These are phyloP conservation scores for Alsophila aescularia DNA, from an alignment of 2,888 invertebrate species.

Conservation along the genomic window DNA sequence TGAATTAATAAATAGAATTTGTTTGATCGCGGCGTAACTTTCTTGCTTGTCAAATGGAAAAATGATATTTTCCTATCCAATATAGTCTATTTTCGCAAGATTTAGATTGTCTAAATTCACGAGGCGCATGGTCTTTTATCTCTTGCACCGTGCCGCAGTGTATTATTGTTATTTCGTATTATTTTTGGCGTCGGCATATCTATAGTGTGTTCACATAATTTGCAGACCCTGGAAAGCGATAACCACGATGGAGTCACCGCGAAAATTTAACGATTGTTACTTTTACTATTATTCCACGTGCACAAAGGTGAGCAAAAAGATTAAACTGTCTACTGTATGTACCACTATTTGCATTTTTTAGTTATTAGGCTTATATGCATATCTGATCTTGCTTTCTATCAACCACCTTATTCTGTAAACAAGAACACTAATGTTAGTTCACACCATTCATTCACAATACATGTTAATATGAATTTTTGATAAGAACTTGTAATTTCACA, in stretches of 20 bases:
- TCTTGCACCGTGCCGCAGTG: conserved; percentile 2
- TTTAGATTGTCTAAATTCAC: conserved; percentile 7
- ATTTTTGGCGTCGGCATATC: conserved; percentile 39
- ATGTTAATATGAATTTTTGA: too few species aligned
- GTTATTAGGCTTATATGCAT: not conserved
- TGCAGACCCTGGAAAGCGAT: conserved; percentile 70
- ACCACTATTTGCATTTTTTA: conserved; percentile 32
- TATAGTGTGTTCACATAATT: conserved; percentile 48
- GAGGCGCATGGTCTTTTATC: not conserved
- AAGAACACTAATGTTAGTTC: too few species aligned
- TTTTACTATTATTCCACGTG: conserved; percentile 95
- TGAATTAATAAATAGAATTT: conserved; percentile 61
- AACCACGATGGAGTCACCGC: conserved; percentile 87
- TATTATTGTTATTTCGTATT: conserved; percentile 23
- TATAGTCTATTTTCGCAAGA: conserved; percentile 43
- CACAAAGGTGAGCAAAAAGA: conserved; percentile 87
- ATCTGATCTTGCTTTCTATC: too few species aligned
- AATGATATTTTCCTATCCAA: conserved; percentile 58
- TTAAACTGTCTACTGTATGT: conserved; percentile 29
- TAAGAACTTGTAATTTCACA: too few species aligned
- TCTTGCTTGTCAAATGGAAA: conserved; percentile 75
- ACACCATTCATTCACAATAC: too few species aligned
- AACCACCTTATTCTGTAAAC: too few species aligned
- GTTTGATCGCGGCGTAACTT: conserved; percentile 70
- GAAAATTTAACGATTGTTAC: conserved; percentile 93